Evolutionary conservation across 2,113 vertebrate genomes (phyloP), one percentile per base, ranked within the genome.

Genomic region (Malurus cyaneus): DNA sequence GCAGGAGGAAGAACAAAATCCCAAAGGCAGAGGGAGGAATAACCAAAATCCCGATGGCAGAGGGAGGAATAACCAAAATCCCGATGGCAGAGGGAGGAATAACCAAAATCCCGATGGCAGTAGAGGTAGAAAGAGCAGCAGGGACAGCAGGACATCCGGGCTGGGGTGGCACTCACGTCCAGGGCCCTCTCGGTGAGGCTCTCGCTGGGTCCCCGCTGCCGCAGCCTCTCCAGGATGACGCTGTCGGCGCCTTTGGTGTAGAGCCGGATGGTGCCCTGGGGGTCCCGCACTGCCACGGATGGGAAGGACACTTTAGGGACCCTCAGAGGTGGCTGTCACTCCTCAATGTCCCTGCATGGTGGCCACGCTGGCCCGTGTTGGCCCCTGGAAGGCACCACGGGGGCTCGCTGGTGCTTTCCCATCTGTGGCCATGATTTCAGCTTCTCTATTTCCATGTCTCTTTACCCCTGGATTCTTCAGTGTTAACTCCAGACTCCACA

Each of bases 231-330:
- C 65, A 99, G 96, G 91, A 99, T 98, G 85, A 99, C 98, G 0
- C 97, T 97, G 97, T 99, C 99, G 0, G 99, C 99, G 10, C 99
- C 99, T 91, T 99, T 99, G 93, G 98, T 99, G 96, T 99, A 99
- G 19, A 99, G 98, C 73, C 97, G 98, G 93, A 99, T 97, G 28
- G 61, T 95, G 49, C 99, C 99, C 83, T 98, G 98, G 3, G 99
- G 99, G 62, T 98, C 98, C 47, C 98, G 97, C 80, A 99, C 99
- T 99, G 97, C 13, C 62, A 39, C 92, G 25, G 61, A 42, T 24
- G 65, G 52, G 41, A 81, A 54, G 66, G 72, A 86, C 53, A 81
- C 12, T 18, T 93, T 7, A 86, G 65, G 41, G 13, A 32, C 60
- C 18, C 34, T 24, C 65, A 26, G 79, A 44, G 60, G 5, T 12